Percentiles rank a stretch among this genome's conserved stretches.
Evolutionary conservation across 2,888 invertebrate species (phyloP).

Genomic region (Endomychus coccineus): DNA sequence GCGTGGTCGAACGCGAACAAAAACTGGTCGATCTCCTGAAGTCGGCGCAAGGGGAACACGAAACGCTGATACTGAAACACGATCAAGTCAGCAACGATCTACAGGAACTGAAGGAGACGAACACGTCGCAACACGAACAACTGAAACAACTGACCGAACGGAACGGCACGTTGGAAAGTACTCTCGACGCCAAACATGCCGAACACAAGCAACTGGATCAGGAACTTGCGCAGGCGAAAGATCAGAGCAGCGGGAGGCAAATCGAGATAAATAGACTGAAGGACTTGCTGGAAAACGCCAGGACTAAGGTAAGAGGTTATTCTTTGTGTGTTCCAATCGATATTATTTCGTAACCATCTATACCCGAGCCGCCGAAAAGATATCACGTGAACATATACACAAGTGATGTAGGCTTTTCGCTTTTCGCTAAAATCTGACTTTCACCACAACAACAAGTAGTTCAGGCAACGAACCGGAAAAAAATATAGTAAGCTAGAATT

Average conservation of each 20-base stretch:
- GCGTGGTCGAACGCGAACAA: constrained; percentile 67
- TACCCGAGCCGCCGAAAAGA: too few species aligned
- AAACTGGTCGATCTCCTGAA: constrained; percentile 79
- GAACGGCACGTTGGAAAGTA: constrained; percentile 62
- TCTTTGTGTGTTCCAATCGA: too few species aligned
- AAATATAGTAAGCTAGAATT: too few species aligned
- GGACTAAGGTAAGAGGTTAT: constrained; percentile 69
- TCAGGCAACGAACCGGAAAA: too few species aligned
- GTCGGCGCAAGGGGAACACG: constrained; percentile 73
- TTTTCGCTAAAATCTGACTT: too few species aligned
- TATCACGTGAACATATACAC: too few species aligned
- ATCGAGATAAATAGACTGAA: constrained; percentile 74
- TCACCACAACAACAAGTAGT: too few species aligned
- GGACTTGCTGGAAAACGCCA: constrained; percentile 74
- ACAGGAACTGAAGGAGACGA: constrained; percentile 54
- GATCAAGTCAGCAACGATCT: constrained; percentile 70
- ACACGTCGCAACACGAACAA: constrained; percentile 53
- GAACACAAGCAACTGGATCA: constrained; percentile 69
- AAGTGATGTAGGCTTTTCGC: too few species aligned
- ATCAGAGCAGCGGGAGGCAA: constrained; percentile 65
- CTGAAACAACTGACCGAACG: constrained; percentile 63
- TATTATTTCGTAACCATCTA: too few species aligned
- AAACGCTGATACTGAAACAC: constrained; percentile 60
- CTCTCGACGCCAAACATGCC: constrained; percentile 63
- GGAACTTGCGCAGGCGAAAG: constrained; percentile 63